A percentile compares a stretch with the other conserved stretches of the same genome.
Evolutionary conservation across 2,888 invertebrate species (phyloP).

Genomic region (Ommatoiulus sabulosus): DNA sequence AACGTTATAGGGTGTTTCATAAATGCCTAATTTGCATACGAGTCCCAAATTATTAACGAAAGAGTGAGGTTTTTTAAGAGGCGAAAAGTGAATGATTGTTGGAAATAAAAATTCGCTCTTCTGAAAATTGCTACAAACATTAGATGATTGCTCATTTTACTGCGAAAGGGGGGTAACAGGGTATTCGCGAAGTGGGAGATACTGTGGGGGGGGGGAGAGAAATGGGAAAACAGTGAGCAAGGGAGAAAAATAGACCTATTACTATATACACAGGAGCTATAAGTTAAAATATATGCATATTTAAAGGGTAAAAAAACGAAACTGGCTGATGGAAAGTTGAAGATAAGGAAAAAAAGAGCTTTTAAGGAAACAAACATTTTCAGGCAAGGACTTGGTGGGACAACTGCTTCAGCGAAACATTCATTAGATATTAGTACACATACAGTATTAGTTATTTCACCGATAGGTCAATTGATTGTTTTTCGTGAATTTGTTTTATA

Average conservation of each 20-base stretch:
- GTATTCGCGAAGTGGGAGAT: neutral
- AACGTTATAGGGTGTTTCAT: neutral
- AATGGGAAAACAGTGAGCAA: neutral
- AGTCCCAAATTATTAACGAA: conserved; percentile 12
- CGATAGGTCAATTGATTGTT: too few relatives aligned
- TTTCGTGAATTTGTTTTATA: too few relatives aligned
- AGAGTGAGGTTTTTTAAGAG: conserved; percentile 30
- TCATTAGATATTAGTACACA: too few relatives aligned
- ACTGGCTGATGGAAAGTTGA: neutral
- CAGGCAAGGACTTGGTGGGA: too few relatives aligned
- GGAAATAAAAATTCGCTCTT: conserved; percentile 30
- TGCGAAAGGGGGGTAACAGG: neutral
- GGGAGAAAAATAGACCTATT: neutral
- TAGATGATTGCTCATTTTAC: conserved; percentile 16
- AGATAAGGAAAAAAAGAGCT: neutral
- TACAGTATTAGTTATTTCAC: too few relatives aligned
- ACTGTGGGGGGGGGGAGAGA: neutral
- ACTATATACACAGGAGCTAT: neutral
- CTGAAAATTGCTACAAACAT: conserved; percentile 23
- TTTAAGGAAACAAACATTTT: neutral
- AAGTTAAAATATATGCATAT: too few relatives aligned
- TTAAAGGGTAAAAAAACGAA: neutral
- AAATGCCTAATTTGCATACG: conserved; percentile 30
- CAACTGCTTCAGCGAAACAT: too few relatives aligned
- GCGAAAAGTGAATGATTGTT: conserved; percentile 43